Base-by-base conservation (phyloP, 2,888 invertebrate species). In the Epistrophella euchroma region DNA sequence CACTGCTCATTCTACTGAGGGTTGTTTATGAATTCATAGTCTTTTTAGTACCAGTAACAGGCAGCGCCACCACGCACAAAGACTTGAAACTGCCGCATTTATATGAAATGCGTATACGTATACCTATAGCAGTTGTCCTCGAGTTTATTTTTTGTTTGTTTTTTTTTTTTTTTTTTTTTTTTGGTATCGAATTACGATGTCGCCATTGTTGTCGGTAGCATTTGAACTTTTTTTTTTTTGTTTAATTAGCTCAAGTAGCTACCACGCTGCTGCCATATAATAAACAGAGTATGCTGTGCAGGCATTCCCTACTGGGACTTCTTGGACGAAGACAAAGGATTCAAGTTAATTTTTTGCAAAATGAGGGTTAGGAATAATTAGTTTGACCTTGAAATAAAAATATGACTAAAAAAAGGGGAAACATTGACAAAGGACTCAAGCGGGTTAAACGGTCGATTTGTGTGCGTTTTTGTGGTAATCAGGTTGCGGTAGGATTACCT, bases 181-280 rank as follows among this genome's bases (percentile, higher is more conserved):
- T 32, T 28, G 76, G 60, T 80, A 85, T 85, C 76, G 60, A 81
- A 77, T 85, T 85, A 77, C 80, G 73, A 79, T 84, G 74, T 79
- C 79, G 64, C 71, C 79, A 66, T 84, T 79, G 79, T 85, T 72
- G 72, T 68, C 68, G 68, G 55, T 72, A 76, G 80, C 75, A 80
- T 71, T 60, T 66, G 72, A 60, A 40, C 64, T 68, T 50, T 17
- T 75, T 66, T 68, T 68, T 85, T 85, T 85, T 68, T 68, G n/a
- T 85, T 85, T 85, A 85, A 85, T 85, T 85, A 85, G 85, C 85
- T 72, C 68, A 85, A 85, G 85, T 85, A 85, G 76, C 76, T 80
- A 19, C 43, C 28, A 47, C 37, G 17, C 47, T 68, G 25, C 73
- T 66, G 58, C 37, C 56, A 11, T n/a, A 2, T 4, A 40, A 1